Conservation (phyloP, 2,888 invertebrate species). For the Asteroscopus sphinx region DNA sequence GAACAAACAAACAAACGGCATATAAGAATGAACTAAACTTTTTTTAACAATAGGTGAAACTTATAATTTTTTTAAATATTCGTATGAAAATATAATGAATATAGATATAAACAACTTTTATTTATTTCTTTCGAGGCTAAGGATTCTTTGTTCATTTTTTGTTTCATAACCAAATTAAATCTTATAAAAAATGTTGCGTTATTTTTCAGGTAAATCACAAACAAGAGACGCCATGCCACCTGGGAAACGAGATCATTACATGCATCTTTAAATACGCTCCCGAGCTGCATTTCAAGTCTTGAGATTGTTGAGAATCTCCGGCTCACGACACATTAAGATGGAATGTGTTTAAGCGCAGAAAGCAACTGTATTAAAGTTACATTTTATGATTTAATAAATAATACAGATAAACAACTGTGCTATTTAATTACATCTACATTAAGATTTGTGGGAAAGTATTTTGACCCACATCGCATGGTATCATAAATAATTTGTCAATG, state of each 20-base stretch:
- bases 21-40: not conserved
- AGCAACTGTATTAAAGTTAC: constrained; percentile 10
- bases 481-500: no score
- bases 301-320: constrained; percentile 33
- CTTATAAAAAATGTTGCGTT: constrained; percentile 9
- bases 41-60: no score
- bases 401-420: not conserved
- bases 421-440: not conserved
- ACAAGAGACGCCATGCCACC: constrained; percentile 70
- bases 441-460: no score
- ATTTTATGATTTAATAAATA: constrained; percentile 6
- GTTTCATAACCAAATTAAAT: not conserved
- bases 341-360: constrained; percentile 18
- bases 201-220: constrained; percentile 76
- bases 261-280: constrained; percentile 86
- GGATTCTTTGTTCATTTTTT: no score
- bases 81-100: no score
- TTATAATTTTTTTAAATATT: no score
- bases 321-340: constrained; percentile 6
- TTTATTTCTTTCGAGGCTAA: no score
- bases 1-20: not conserved
- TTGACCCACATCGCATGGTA: no score
- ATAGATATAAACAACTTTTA: no score
- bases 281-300: constrained; percentile 79
- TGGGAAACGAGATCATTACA: constrained; percentile 80